A percentile compares a stretch with the other conserved stretches of the same genome.
Conservation (phyloP, 2,888 invertebrate genomes). For the Pachymerium ferrugineum region DNA sequence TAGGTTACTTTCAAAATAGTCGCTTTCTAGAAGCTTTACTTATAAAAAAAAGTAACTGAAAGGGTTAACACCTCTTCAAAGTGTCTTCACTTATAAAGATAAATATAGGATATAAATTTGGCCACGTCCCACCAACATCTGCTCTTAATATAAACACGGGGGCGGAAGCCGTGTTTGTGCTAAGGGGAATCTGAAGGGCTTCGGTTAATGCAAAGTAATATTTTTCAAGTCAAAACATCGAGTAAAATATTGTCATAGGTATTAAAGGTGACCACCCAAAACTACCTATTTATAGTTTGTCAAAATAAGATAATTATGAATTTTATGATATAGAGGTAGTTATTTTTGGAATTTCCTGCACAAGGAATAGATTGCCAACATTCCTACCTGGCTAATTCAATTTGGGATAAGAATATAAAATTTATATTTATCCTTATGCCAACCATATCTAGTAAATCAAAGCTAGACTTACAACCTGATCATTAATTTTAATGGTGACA, state of each 20-base stretch:
- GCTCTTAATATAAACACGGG: not conserved
- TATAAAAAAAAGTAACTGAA: not conserved
- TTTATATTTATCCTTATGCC: not conserved
- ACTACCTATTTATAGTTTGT: not conserved
- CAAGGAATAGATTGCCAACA: not conserved
- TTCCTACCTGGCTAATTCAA: too few relatives aligned
- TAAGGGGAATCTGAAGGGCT: not conserved
- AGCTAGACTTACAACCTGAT: too few relatives aligned
- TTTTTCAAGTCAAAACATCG: not conserved
- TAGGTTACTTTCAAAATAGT: not conserved
- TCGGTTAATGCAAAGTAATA: not conserved
- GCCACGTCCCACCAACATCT: not conserved
- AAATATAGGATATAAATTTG: not conserved
- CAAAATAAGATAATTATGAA: slow-evolving; percentile 10
- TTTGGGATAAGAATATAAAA: not conserved
- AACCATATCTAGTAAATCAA: too few relatives aligned
- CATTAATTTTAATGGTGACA: too few relatives aligned
- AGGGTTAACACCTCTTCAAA: not conserved
- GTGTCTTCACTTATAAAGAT: not conserved
- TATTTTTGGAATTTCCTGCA: not conserved
- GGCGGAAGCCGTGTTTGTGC: not conserved
- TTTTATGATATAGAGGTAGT: not conserved
- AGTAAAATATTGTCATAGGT: not conserved
- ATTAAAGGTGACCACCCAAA: not conserved
- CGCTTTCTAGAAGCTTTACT: not conserved